Percentiles rank a stretch among this genome's conserved stretches.
Evolutionary conservation across 2,888 invertebrate species (phyloP).

Genomic region (Acronicta aceris): DNA sequence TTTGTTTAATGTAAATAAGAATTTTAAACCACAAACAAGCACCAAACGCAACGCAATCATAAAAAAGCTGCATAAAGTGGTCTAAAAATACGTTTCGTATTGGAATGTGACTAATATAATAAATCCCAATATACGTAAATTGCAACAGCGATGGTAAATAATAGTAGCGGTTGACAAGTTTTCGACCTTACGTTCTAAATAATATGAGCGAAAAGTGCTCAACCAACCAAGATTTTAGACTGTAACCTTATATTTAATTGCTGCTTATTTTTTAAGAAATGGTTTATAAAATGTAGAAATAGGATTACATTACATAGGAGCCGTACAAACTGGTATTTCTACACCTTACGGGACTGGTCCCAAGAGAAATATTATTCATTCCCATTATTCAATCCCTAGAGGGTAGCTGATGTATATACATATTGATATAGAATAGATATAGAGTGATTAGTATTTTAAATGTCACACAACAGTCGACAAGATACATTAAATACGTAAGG

Average conservation of each 20-base stretch:
- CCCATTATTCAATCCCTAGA: conserved; percentile 12
- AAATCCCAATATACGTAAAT: conserved; percentile 51
- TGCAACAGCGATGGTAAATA: conserved; percentile 14
- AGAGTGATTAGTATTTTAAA: conserved; percentile 14
- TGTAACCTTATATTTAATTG: conserved; percentile 19
- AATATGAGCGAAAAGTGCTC: background rate
- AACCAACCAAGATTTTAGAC: background rate
- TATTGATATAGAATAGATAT: conserved; percentile 17
- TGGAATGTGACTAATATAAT: conserved; percentile 68
- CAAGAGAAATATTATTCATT: conserved; percentile 22
- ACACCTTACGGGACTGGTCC: conserved; percentile 29
- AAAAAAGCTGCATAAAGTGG: conserved; percentile 51
- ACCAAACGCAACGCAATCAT: conserved; percentile 53
- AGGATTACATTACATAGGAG: conserved; percentile 23
- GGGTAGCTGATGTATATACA: conserved; percentile 5
- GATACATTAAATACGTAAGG: conserved; percentile 7
- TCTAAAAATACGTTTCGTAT: conserved; percentile 64
- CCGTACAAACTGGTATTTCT: conserved; percentile 11
- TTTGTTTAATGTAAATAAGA: conserved; percentile 24
- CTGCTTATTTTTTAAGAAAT: conserved; percentile 16
- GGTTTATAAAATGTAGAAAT: conserved; percentile 11
- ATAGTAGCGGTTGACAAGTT: background rate
- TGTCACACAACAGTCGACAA: conserved; percentile 16
- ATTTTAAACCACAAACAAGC: conserved; percentile 51
- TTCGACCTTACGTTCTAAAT: background rate